These are phyloP conservation scores for Catostomus latipinnis DNA, from an alignment of 2,797 vertebrate genomes.

Conservation along the genomic window DNA sequence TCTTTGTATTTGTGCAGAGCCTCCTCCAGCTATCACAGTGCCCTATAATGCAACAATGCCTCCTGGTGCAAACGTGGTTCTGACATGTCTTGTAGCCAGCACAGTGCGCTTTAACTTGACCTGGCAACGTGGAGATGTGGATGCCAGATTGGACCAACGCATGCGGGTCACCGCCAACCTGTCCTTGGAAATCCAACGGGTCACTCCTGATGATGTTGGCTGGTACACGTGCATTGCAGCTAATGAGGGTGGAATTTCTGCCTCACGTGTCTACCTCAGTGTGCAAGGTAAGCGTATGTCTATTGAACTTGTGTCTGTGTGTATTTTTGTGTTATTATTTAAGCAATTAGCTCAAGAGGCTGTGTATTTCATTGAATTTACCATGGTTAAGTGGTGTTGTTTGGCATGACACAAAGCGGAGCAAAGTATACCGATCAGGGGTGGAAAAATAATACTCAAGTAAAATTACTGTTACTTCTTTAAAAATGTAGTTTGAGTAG, in stretches of 20 bases:
- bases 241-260: constrained; percentile 84
- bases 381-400: no score
- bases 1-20: constrained; percentile 79
- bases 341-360: not conserved
- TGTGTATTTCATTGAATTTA: no score
- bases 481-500: no score
- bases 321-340: not conserved
- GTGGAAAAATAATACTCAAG: no score
- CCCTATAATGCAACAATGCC: constrained; percentile 80
- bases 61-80: constrained; percentile 79
- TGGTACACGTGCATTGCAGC: constrained; percentile 85
- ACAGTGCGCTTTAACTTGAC: constrained; percentile 89
- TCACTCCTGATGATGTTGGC: constrained; percentile 79
- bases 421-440: no score
- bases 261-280: constrained; percentile 80
- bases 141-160: constrained; percentile 74
- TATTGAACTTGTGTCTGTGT: constrained; percentile 14
- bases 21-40: constrained; percentile 85
- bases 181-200: constrained; percentile 83
- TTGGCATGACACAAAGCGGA: no score
- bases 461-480: no score
- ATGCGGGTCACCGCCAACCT: constrained; percentile 78
- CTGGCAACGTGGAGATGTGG: constrained; percentile 83
- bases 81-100: constrained; percentile 86
- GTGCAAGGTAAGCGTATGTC: constrained; percentile 85